Evolutionary conservation across 2,888 invertebrate genomes (phyloP).

Genomic region (Leucania comma): DNA sequence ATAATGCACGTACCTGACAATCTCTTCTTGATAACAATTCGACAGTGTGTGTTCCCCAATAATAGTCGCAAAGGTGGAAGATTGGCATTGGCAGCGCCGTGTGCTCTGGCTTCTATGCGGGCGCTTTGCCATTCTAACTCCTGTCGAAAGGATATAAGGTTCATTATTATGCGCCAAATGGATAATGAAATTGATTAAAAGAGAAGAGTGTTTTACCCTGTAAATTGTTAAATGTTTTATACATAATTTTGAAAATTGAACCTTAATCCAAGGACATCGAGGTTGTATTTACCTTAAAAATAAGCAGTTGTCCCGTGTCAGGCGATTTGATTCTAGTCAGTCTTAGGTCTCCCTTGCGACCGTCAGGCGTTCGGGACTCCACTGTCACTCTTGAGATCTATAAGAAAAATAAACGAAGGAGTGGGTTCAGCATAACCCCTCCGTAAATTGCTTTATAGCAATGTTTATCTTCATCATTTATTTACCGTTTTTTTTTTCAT

Average conservation of each 20-base stretch:
- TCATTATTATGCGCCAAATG: background rate
- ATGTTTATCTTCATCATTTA: too few relatives aligned
- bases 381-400: conserved; percentile 98
- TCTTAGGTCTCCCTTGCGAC: conserved; percentile 96
- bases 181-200: background rate
- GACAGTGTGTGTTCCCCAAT: conserved; percentile 98
- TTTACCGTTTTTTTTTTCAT: too few relatives aligned
- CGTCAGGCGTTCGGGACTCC: conserved; percentile 98
- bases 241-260: background rate
- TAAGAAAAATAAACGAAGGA: background rate
- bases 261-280: fast-evolving
- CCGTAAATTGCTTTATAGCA: background rate
- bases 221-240: background rate
- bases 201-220: background rate
- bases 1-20: conserved; percentile 92
- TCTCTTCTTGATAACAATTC: conserved; percentile 98
- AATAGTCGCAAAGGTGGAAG: conserved; percentile 97
- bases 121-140: conserved; percentile 99
- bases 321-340: conserved; percentile 98
- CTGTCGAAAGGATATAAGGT: conserved; percentile 65
- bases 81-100: conserved; percentile 80
- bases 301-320: conserved; percentile 96
- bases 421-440: background rate
- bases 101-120: conserved; percentile 97
- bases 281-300: conserved; percentile 94